Percentiles rank a stretch among this genome's conserved stretches.
Evolutionary conservation across 2,113 vertebrate species (phyloP).

Genomic region (Amblyornis subalaris): DNA sequence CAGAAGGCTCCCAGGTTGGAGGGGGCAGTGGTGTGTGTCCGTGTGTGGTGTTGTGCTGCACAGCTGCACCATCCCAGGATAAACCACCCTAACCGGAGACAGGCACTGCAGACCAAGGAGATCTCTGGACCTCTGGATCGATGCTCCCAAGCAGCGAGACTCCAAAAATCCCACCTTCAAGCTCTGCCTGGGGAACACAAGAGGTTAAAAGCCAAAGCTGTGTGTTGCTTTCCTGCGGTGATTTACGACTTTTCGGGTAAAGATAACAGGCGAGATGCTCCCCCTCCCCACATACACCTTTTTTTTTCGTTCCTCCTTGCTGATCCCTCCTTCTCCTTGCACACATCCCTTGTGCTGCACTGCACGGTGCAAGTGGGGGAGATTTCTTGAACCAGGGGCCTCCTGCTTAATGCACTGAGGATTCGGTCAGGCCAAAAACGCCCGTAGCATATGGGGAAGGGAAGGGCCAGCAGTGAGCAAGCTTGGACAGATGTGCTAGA

Average conservation of each 20-base stretch:
- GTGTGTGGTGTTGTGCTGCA: neutral
- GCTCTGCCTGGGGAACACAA: neutral
- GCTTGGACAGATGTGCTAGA: constrained; percentile 64
- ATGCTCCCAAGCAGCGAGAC: neutral
- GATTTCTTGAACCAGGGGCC: constrained; percentile 44
- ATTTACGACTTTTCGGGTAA: neutral
- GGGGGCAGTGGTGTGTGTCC: neutral
- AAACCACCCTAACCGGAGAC: neutral
- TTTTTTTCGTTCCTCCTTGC: neutral
- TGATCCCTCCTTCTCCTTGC: constrained; percentile 1
- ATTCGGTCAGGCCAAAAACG: constrained; percentile 59
- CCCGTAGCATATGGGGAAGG: constrained; percentile 61
- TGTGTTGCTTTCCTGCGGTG: neutral
- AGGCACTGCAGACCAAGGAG: neutral
- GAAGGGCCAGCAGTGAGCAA: constrained; percentile 47
- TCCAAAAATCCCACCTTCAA: neutral
- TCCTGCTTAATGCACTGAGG: constrained; percentile 54
- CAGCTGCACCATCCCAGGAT: constrained; percentile 17
- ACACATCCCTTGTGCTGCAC: constrained; percentile 19
- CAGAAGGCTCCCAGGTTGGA: neutral
- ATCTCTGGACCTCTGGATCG: neutral
- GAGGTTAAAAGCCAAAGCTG: constrained; percentile 37
- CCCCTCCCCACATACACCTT: neutral
- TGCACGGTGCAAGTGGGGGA: constrained; percentile 5
- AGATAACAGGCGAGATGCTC: neutral